These are phyloP conservation scores for Macaca nemestrina DNA, from an alignment of 2,113 vertebrate genomes.

Conservation along the genomic window DNA sequence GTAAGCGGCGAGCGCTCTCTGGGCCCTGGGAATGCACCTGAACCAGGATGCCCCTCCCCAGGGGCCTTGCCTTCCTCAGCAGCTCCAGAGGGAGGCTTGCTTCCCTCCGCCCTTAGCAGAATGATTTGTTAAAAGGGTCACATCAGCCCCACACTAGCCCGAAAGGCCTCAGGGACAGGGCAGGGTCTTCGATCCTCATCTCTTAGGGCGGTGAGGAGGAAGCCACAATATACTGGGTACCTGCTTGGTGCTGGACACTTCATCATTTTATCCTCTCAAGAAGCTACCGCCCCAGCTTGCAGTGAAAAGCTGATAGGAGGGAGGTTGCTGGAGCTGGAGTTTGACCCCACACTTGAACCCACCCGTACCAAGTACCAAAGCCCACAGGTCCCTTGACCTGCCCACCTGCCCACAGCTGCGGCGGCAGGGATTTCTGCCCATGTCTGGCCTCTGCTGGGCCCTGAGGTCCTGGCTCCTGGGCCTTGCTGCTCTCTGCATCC, in stretches of 20 bases:
- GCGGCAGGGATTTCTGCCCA: accelerated
- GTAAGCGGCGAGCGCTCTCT: background rate
- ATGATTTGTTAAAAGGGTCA: background rate
- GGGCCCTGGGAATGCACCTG: too few relatives aligned
- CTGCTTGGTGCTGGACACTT: accelerated
- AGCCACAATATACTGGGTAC: background rate
- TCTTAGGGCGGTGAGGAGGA: background rate
- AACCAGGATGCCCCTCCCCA: background rate
- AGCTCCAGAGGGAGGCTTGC: background rate
- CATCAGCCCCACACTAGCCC: background rate
- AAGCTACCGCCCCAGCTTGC: background rate
- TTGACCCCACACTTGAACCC: background rate
- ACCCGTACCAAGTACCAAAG: background rate
- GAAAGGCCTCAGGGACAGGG: too few relatives aligned
- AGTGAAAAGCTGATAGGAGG: background rate
- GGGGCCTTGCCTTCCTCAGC: background rate
- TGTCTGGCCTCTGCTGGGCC: background rate
- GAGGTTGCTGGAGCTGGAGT: background rate
- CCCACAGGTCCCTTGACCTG: background rate
- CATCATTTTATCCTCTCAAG: background rate
- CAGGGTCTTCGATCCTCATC: background rate
- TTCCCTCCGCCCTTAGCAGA: background rate
- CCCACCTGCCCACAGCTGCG: background rate
- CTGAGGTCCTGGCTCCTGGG: background rate
- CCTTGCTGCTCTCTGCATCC: background rate